Base-by-base conservation (phyloP, 2,113 vertebrate species). In the Cottus gobio region DNA sequence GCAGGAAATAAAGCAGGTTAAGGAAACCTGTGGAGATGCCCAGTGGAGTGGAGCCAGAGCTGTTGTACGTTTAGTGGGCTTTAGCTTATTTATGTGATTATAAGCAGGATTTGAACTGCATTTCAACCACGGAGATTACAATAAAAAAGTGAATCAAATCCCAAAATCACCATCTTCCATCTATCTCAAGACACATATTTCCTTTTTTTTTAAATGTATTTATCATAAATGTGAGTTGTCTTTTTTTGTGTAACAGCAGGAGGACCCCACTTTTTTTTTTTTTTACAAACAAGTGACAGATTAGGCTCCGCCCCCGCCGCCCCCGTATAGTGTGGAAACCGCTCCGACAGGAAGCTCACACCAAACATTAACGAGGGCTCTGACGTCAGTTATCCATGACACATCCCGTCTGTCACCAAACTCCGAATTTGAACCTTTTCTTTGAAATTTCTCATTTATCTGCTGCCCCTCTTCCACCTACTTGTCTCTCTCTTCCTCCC, bases 261-360 rank as follows among this genome's bases (percentile, higher is more conserved):
- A 74, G 63, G 5, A 30, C 58, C 57, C 48, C 65, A n/a, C 30
- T 62, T 62, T 77, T 11, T 39, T 10, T 39, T 31, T 31, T 31
- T 34, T 48, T 71, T 54, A 61, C 67, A 75, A 62, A 77, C 36
- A 20, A 78, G 52, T 69, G 46, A 37, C 62, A 75, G 62, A 62
- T 67, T 48, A 71, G 56, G 31, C 67, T 61, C 60, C 30, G 0
- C 76, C 63, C 24, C 22, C 44, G n/a, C 39, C 34, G 6, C 10
- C 37, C 39, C 39, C 39, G 39, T 13, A 13, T 10, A 44, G 36
- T 70, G 77, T 85, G 79, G 81, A 89, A 89, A 87, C 70, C 62
- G 37, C 71, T 83, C 52, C 24, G 56, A 79, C 85, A 88, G 89
- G 77, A 92, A 87, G 84, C 76, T 77, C 81, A 85, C 78, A 82